Evolutionary conservation across 2,113 vertebrate species (phyloP).

Genomic region (Miniopterus natalensis): DNA sequence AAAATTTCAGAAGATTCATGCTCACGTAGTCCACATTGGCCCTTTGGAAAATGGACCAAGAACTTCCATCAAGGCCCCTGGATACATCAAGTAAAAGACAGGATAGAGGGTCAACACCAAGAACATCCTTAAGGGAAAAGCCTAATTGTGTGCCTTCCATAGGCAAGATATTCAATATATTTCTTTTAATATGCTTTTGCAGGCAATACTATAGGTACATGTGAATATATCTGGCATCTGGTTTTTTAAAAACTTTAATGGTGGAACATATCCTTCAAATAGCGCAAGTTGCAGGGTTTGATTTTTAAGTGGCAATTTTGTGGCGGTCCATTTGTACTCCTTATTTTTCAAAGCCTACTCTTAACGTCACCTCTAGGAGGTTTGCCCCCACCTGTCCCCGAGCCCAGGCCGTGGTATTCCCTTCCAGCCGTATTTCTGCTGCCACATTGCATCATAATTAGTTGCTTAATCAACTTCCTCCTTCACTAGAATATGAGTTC

Average conservation of each 20-base stretch:
- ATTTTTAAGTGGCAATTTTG: not conserved
- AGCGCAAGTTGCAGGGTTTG: not conserved
- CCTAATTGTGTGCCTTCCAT: not conserved
- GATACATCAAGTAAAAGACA: not conserved
- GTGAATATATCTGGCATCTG: not conserved
- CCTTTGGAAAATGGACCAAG: not conserved
- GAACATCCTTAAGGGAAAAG: not conserved
- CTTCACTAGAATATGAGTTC: slow-evolving; percentile 35
- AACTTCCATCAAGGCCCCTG: not conserved
- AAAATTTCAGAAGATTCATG: not conserved
- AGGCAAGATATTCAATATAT: not conserved
- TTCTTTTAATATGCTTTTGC: not conserved
- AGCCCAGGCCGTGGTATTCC: not conserved
- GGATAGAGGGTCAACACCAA: not conserved
- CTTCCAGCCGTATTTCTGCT: not conserved
- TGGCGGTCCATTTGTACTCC: not conserved
- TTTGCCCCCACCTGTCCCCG: not conserved
- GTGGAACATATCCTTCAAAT: not conserved
- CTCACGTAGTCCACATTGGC: not conserved
- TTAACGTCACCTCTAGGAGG: not conserved
- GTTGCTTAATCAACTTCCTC: not conserved
- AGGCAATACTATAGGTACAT: not conserved
- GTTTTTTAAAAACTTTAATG: not conserved
- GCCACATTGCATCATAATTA: not conserved
- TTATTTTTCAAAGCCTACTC: slow-evolving; percentile 12